Percentiles rank a stretch among this genome's conserved stretches.
phyloP scores from a whole-genome alignment of 2,888 invertebrate genomes.

The Rhorus exstirpatorius region DNA sequence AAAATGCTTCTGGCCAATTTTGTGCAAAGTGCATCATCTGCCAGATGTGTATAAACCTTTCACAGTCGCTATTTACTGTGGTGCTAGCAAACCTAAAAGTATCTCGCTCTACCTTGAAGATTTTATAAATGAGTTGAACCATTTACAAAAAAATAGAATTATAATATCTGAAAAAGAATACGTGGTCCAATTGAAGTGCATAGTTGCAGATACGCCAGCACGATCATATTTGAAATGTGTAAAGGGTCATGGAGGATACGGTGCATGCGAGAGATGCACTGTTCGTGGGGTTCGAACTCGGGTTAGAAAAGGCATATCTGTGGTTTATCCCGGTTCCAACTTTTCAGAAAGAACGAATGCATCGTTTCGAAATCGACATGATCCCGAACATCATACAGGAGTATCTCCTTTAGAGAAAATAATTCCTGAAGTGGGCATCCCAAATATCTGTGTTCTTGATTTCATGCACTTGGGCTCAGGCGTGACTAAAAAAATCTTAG shows the following conservation, averaged over 20 bases:
- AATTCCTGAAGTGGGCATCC: conserved; percentile 1
- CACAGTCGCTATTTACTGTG: conserved; percentile 64
- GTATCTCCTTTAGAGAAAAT: conserved; percentile 55
- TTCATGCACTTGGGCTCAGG: too few relatives aligned
- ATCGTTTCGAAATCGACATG: conserved; percentile 47
- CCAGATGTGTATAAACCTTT: conserved; percentile 67
- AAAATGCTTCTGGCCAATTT: background rate
- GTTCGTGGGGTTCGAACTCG: conserved; percentile 15
- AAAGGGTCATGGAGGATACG: conserved; percentile 61
- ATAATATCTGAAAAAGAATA: conserved; percentile 37
- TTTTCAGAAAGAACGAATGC: conserved; percentile 20
- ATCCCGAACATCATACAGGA: conserved; percentile 41
- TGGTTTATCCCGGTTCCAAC: conserved; percentile 27
- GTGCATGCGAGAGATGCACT: conserved; percentile 61
- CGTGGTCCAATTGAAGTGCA: conserved; percentile 45
- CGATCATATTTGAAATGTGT: conserved; percentile 62
- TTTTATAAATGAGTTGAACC: conserved; percentile 69
- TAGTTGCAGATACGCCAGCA: conserved; percentile 65
- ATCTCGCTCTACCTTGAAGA: conserved; percentile 50
- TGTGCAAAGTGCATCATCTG: background rate
- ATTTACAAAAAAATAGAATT: conserved; percentile 61
- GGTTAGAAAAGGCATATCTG: conserved; percentile 14
- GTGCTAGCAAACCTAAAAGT: conserved; percentile 66
- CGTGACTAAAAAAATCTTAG: too few relatives aligned
- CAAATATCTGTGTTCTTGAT: too few relatives aligned